Conservation (phyloP, 2,888 invertebrate species). For the Drosophila mercatorum region DNA sequence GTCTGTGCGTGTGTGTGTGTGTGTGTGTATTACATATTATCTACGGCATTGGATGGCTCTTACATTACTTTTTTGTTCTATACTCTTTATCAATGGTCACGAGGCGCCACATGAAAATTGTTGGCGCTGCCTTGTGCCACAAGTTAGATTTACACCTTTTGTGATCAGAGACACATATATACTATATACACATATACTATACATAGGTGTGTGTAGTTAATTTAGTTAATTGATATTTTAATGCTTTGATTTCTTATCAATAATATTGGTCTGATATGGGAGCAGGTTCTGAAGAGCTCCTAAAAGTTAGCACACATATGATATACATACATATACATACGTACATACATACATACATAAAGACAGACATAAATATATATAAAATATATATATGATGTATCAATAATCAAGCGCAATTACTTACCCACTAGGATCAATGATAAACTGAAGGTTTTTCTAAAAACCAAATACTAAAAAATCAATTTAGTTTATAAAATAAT, state of each 20-base stretch:
- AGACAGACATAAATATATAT: background rate
- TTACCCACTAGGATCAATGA: slow-evolving; percentile 24
- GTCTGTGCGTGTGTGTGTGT: background rate
- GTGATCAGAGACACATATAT: slow-evolving; percentile 6
- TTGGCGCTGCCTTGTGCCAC: background rate
- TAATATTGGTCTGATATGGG: slow-evolving; percentile 30
- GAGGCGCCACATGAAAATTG: background rate
- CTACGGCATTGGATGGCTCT: background rate
- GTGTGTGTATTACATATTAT: background rate
- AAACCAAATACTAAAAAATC: slow-evolving; percentile 29
- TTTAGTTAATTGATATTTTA: slow-evolving; percentile 21
- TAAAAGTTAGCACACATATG: slow-evolving; percentile 11
- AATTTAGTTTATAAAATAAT: background rate
- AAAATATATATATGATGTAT: slow-evolving; percentile 24
- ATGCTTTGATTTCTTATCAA: slow-evolving; percentile 35
- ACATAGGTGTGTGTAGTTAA: background rate
- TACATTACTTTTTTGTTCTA: background rate
- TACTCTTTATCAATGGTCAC: slow-evolving; percentile 3
- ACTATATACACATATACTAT: background rate
- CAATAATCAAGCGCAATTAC: slow-evolving; percentile 51
- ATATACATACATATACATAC: slow-evolving; percentile 3
- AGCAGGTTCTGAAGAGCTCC: slow-evolving; percentile 8
- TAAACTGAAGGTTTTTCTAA: slow-evolving; percentile 46
- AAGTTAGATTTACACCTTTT: slow-evolving; percentile 1
- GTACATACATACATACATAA: slow-evolving; percentile 2